Evolutionary conservation across 1,140 invertebrate species (phyloP).

Genomic region (Megalonaias nervosa): DNA sequence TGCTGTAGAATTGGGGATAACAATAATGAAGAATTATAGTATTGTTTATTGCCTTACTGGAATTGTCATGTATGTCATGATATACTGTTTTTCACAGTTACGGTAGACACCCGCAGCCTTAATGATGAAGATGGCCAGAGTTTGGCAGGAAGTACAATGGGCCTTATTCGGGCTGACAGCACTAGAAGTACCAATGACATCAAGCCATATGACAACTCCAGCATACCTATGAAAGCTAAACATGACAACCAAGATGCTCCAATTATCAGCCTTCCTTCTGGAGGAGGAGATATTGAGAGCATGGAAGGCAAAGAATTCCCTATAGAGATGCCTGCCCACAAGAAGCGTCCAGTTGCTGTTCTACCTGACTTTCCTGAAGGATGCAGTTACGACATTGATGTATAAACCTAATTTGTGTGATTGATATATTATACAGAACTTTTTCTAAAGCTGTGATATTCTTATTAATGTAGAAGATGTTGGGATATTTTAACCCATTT

Average conservation of each 20-base stretch:
- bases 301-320: no score
- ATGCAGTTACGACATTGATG: no score
- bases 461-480: no score
- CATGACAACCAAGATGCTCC: constrained; percentile 11
- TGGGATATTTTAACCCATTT: no score
- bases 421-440: no score
- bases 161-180: constrained; percentile 44
- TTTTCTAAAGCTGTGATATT: no score
- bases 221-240: background rate
- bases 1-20: background rate
- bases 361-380: no score
- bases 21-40: background rate
- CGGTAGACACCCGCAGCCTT: background rate
- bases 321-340: no score
- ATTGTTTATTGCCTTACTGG: background rate
- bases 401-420: no score
- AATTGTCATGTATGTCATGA: background rate
- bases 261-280: constrained; percentile 30
- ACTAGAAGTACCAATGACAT: background rate
- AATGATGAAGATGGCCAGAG: constrained; percentile 56
- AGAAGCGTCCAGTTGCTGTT: no score
- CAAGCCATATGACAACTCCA: background rate
- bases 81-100: background rate
- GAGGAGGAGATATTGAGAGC: no score
- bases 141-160: constrained; percentile 53